Conservation (phyloP, 2,888 invertebrate species). For the Cheilosia vulpina region DNA sequence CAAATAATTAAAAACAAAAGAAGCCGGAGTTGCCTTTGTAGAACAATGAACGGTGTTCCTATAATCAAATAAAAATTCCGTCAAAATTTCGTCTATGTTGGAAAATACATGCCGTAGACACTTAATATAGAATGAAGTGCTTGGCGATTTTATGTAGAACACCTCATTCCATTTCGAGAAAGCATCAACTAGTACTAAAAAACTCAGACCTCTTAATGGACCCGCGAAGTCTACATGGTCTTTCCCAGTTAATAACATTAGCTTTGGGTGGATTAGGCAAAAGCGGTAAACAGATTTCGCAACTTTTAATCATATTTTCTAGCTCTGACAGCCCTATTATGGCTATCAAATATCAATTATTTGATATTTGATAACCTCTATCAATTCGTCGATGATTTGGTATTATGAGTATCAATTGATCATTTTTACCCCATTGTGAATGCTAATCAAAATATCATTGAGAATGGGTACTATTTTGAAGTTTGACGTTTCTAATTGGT, state of each 20-base stretch:
- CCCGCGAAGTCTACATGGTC: slow-evolving; percentile 82
- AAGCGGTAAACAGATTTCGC: slow-evolving; percentile 19
- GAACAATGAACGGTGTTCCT: slow-evolving; percentile 23
- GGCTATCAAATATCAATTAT: too few relatives aligned
- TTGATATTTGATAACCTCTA: too few relatives aligned
- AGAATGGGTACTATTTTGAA: too few relatives aligned
- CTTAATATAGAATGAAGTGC: neutral
- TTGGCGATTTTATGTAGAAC: slow-evolving; percentile 50
- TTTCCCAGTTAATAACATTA: slow-evolving; percentile 53
- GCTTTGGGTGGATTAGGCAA: slow-evolving; percentile 30
- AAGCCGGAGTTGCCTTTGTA: slow-evolving; percentile 13
- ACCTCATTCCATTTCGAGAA: slow-evolving; percentile 82
- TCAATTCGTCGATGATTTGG: too few relatives aligned
- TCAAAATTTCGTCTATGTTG: neutral
- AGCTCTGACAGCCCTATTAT: too few relatives aligned
- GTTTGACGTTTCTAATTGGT: too few relatives aligned
- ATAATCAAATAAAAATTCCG: too few relatives aligned
- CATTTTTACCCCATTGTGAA: too few relatives aligned
- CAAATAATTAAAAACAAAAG: neutral
- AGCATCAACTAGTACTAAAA: slow-evolving; percentile 80
- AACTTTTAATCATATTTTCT: slow-evolving; percentile 4
- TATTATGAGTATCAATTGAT: too few relatives aligned
- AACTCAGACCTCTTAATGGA: slow-evolving; percentile 77
- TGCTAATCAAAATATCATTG: too few relatives aligned
- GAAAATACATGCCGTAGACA: slow-evolving; percentile 15